Evolutionary conservation across 2,113 vertebrate genomes (phyloP), one percentile per base, ranked within the genome.

Genomic region (Leiothrix lutea): DNA sequence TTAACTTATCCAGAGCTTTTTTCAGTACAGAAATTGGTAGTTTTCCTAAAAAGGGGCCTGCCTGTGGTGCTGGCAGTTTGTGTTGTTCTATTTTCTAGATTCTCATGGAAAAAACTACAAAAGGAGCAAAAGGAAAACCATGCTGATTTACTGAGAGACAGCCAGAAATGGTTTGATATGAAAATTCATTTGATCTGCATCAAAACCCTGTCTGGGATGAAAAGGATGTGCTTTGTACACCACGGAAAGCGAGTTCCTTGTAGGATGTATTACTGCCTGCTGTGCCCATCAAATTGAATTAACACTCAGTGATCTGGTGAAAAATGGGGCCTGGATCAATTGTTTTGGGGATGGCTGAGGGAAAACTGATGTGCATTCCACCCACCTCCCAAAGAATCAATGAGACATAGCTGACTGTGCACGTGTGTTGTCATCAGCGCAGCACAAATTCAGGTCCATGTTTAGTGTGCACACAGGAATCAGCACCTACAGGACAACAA

Each of bases 221-320:
- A 94, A 96, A 93, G 56, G 56, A 79, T 51, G 65, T 50, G 29
- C 54, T 94, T 90, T 44, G 26, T 72, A 60, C 2, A 0, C 31
- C 66, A n/a, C 31, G 38, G 28, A 91, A 93, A 87, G 83, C 24
- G 73, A 88, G 70, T 58, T 90, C 92, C 70, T 88, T 79, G 70
- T 57, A 75, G 81, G 86, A 92, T 24, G 31, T 33, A 56, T 69
- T 74, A 48, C 56, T 96, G 65, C 94, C 87, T 50, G 44, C 82
- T 83, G 72, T 83, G 91, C 91, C 54, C 70, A 85, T 93, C 88
- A 96, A 91, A 97, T 66, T 97, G 95, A 95, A 96, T 97, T 97
- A 97, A 69, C 93, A 91, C 67, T 83, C 86, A 40, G 91, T 79
- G 91, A 96, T 94, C 69, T 77, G 47, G 73, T 92, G 81, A 97